These are phyloP conservation scores for Peromyscus attwateri DNA, from an alignment of 2,797 vertebrate species.

Conservation along the genomic window DNA sequence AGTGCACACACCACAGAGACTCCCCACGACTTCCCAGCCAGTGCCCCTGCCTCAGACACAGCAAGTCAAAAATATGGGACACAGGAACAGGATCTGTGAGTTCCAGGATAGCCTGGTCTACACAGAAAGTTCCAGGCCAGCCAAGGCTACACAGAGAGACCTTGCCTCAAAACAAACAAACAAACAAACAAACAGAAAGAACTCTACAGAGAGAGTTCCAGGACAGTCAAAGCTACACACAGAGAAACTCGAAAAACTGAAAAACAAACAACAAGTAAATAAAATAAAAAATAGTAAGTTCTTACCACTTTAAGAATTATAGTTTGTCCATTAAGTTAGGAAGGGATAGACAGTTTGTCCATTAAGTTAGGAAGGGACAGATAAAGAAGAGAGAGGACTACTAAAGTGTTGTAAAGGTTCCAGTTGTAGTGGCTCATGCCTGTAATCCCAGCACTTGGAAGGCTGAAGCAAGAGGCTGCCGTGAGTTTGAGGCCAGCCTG, in stretches of 20 bases:
- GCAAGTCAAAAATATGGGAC: accelerated
- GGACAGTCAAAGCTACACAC: too few species aligned
- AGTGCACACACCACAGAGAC: accelerated
- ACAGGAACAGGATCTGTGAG: background rate
- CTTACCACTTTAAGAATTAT: background rate
- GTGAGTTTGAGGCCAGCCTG: background rate
- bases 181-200: background rate
- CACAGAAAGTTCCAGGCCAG: background rate
- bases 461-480: background rate
- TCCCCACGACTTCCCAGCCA: background rate
- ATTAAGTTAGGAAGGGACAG: background rate
- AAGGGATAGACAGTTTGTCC: background rate
- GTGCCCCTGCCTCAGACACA: background rate
- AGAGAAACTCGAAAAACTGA: too few species aligned
- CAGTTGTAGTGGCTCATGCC: background rate
- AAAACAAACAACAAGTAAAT: too few species aligned
- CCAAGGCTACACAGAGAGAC: background rate
- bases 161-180: background rate
- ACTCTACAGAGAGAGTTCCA: too few species aligned
- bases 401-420: background rate
- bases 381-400: background rate
- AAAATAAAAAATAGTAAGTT: background rate
- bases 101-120: background rate
- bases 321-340: background rate
- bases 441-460: background rate